Percentiles rank a stretch among this genome's conserved stretches.
These are phyloP conservation scores for Agrilus mali DNA, from an alignment of 2,888 invertebrate genomes.

Conservation along the genomic window DNA sequence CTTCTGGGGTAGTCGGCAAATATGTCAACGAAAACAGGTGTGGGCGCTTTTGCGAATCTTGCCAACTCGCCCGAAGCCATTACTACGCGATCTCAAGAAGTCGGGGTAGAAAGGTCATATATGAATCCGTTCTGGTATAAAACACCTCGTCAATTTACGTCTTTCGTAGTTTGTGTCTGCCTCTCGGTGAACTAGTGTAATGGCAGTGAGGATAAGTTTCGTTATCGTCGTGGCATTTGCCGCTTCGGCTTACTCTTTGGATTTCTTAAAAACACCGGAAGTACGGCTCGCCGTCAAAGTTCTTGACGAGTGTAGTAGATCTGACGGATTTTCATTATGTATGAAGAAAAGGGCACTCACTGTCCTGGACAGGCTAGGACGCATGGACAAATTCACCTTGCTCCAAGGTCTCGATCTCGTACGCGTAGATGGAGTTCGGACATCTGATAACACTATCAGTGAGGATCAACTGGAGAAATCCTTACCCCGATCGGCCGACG, in stretches of 20 bases:
- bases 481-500: slow-evolving; percentile 51
- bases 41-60: slow-evolving; percentile 16
- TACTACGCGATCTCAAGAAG: slow-evolving; percentile 13
- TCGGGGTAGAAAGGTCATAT: slow-evolving; percentile 31
- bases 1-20: slow-evolving; percentile 32
- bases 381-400: slow-evolving; percentile 51
- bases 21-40: slow-evolving; percentile 25
- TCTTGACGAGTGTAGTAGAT: slow-evolving; percentile 65
- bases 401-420: slow-evolving; percentile 57
- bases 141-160: slow-evolving; percentile 24
- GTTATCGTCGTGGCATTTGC: slow-evolving; percentile 26
- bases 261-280: slow-evolving; percentile 40
- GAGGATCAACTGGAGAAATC: slow-evolving; percentile 59
- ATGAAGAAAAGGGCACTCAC: slow-evolving; percentile 70
- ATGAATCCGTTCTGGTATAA: slow-evolving; percentile 27
- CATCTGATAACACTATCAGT: slow-evolving; percentile 36
- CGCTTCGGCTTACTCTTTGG: slow-evolving; percentile 19
- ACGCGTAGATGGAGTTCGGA: slow-evolving; percentile 31
- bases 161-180: slow-evolving; percentile 27
- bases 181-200: slow-evolving; percentile 15
- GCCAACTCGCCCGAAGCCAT: slow-evolving; percentile 8
- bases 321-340: slow-evolving; percentile 59
- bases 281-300: slow-evolving; percentile 54
- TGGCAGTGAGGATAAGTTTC: slow-evolving; percentile 21
- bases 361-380: slow-evolving; percentile 62